Evolutionary conservation across 2,888 invertebrate species (phyloP), one percentile per base, ranked within the genome.

Genomic region (Monoplex corrugatus): DNA sequence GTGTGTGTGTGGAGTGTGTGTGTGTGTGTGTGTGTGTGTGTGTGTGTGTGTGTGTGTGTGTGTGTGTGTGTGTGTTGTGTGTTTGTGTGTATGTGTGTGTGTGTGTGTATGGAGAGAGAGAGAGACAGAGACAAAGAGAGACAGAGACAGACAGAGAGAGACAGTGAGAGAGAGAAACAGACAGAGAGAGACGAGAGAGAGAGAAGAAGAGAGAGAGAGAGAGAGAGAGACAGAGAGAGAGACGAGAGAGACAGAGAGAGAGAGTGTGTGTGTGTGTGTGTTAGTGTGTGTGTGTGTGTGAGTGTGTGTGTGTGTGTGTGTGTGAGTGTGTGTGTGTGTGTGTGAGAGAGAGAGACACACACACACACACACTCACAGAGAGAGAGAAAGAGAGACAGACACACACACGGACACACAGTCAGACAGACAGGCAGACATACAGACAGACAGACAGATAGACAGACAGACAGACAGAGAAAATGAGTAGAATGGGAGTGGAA

Each of bases 21-120:
- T 50, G 50, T 50, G 50, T 50, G 50, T 50, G 63, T 68, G 63
- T 68, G 63, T 68, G 63, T 68, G 63, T 68, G n/a, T 68, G 63
- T 68, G 63, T 68, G 63, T 5, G 63, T 68, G 63, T 68, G 63
- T 68, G 2, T 68, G 63, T 68, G 63, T 68, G 63, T 23, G 63
- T 23, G 63, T 16, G 16, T 6, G 16, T 50, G 50, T 13, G 50
- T 50, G 50, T 50, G 50, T 50, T 50, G 50, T 13, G 50, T 50
- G 50, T 50, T 6, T 50, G 50, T 50, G 50, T 50, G 50, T 50
- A 16, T 50, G 50, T 50, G 50, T 50, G 50, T 50, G 50, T 50
- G 50, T 50, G 50, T 50, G 50, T 50, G 50, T 50, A 16, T 50
- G 8, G 50, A 16, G 50, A 16, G 50, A 50, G 50, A 50, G 50